Conservation (phyloP, 2,113 vertebrate species). For the Crotalus helleri region DNA sequence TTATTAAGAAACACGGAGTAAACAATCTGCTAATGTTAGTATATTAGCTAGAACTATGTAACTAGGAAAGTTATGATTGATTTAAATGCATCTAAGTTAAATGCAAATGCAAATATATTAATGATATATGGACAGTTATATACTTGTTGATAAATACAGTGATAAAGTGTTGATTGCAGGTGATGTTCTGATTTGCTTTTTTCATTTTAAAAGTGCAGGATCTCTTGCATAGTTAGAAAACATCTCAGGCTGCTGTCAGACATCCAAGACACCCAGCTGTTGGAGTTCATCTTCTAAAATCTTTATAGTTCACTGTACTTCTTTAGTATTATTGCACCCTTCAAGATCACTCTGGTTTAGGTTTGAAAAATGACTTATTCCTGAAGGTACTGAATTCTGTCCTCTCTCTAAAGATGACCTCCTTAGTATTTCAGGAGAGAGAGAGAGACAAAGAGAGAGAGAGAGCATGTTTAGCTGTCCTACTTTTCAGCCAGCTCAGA, state of each 20-base stretch:
- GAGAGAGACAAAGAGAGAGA: constrained; percentile 7
- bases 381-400: constrained; percentile 29
- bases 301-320: constrained; percentile 33
- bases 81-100: constrained; percentile 25
- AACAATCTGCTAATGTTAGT: constrained; percentile 7
- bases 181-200: constrained; percentile 64
- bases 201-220: constrained; percentile 80
- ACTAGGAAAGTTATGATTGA: constrained; percentile 43
- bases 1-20: not conserved
- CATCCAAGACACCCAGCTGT: not conserved
- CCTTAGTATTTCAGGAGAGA: constrained; percentile 17
- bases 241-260: not conserved
- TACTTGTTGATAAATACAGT: constrained; percentile 46
- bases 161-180: constrained; percentile 45
- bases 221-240: constrained; percentile 47
- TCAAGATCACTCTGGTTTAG: constrained; percentile 38
- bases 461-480: constrained; percentile 38
- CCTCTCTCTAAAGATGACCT: constrained; percentile 44
- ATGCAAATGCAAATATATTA: constrained; percentile 59
- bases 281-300: constrained; percentile 15
- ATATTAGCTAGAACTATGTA: constrained; percentile 26
- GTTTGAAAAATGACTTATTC: constrained; percentile 39
- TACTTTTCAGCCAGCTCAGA: constrained; percentile 26
- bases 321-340: constrained; percentile 25
- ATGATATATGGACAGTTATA: constrained; percentile 35